Evolutionary conservation across 2,113 vertebrate genomes (phyloP), one percentile per base, ranked within the genome.

Genomic region (Cromileptes altivelis): DNA sequence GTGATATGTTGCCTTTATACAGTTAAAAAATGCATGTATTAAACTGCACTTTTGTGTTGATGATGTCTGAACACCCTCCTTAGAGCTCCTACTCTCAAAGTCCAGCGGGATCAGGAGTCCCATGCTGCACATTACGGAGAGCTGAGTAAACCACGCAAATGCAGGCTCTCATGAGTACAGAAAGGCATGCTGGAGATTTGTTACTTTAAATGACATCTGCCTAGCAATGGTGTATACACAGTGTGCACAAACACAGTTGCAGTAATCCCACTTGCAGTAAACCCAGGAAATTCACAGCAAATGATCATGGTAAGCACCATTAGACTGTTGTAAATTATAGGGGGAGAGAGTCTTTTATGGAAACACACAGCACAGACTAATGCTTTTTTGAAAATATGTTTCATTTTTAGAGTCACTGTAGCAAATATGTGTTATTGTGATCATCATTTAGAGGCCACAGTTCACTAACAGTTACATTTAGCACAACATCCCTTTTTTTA

Each of bases 131-230:
- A 30, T 65, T 50, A 49, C 80, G 47, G 27, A 57, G 25, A 82
- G 56, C 45, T 64, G 67, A 79, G 62, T 68, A 87, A 82, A 57
- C 45, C 47, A 50, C 3, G 1, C 15, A 60, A 73, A 55, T 18
- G 19, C 47, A 13, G 8, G 30, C 21, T 73, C 52, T 61, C 25
- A 2, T 50, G 65, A 82, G 10, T 37, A 82, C 27, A 67, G 30
- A 42, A 63, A 67, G 56, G 23, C 70, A 58, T 27, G 68, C 57
- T 55, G 33, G 47, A 49, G 70, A 76, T 56, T 18, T 88, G 70
- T 63, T 79, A 79, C 52, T 72, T 67, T 49, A 58, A 70, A 73
- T 45, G 9, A 68, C 23, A 70, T 64, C 56, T 40, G 63, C 17
- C 37, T 40, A 33, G 30, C 12, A 45, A 62, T 70, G 9, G 61